Evolutionary conservation across 2,113 vertebrate species (phyloP), one percentile per base, ranked within the genome.

Genomic region (Equus quagga): DNA sequence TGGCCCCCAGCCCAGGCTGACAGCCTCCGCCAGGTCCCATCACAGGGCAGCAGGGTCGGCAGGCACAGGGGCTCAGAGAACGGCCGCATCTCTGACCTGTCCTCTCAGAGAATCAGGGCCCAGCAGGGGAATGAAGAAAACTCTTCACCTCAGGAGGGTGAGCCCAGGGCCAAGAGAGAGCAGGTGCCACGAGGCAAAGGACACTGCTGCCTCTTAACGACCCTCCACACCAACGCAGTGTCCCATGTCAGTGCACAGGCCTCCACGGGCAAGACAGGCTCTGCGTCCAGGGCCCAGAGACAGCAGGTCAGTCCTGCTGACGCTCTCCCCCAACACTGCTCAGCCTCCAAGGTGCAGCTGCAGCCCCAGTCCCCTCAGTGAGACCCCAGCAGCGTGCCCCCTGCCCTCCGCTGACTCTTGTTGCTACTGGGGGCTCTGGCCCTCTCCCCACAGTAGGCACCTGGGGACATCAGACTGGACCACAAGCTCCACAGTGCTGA

Each of bases 41-140:
- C 36, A 41, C 36, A 41, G 0, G 64, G 69, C 8, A 13, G 36
- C 7, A 31, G n/a, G 19, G 62, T 10, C 81, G 72, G 82, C 49
- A 78, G 94, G 46, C 67, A 76, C 36, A 90, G 96, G 96, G 95
- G 89, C 89, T 97, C 86, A 36, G 24, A 73, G 86, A 7, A 0
- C 49, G 3, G 24, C 10, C 2, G 1, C 1, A 8, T 15, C 81
- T 44, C 18, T 9, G 28, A 23, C 46, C 10, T 8, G 0, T 19
- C 51, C 46, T 23, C 23, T 33, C 80, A 19, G 56, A 51, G 24
- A 17, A 36, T 5, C 41, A 0, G 14, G 51, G 0, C 60, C 67
- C 94, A 64, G 93, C 58, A 62, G 81, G 72, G 84, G 80, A 96
- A 82, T 54, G 92, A 95, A 97, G 82, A 85, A 85, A 73, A 14